Evolutionary conservation across 1,140 invertebrate species (phyloP), one percentile per base, ranked within the genome.

Genomic region (Cyclina sinensis): DNA sequence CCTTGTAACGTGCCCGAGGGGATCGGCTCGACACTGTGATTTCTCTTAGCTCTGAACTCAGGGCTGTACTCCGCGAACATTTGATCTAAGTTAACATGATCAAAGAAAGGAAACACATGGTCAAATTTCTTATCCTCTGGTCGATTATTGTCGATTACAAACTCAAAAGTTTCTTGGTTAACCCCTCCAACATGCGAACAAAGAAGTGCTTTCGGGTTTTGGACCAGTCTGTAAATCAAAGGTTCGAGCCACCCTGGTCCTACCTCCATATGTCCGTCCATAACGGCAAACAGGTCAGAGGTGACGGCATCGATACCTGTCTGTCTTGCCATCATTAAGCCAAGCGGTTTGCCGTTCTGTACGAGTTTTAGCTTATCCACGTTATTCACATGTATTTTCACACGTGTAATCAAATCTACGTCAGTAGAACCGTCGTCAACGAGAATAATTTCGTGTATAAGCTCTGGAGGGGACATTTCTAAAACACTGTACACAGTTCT

Each of bases 261-360:
- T 1, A 86, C 84, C 24, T 86, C 84, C 73, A 86, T 86, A 65
- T 86, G 84, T 14, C 84, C 70, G 32, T 86, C 84, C 70, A 86
- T 59, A 14, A 86, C 84, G 14, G 37, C 37, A 30, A 86, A 86
- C 12, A 48, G 57, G 35, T 78, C 73, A 1, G 84, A 48, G 24
- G 18, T 78, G 4, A 65, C 57, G 30, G 70, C 73, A 21, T 86
- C 54, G 12, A 86, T 86, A 21, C 84, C 84, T 21, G 30, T 65
- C 43, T 78, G 70, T 54, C 84, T 73, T 27, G 84, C 84, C 51
- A 86, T 46, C 84, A 86, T 86, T 14, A 86, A 35, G 18, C 84
- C 84, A 30, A 30, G 51, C 14, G 84, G 24, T 12, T 35, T 43
- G 5, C 43, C 48, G 24, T 76, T n/a, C 27, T 32, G 48, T 11